phyloP scores from a whole-genome alignment of 2,797 vertebrate species.

The Aratinga solstitialis region DNA sequence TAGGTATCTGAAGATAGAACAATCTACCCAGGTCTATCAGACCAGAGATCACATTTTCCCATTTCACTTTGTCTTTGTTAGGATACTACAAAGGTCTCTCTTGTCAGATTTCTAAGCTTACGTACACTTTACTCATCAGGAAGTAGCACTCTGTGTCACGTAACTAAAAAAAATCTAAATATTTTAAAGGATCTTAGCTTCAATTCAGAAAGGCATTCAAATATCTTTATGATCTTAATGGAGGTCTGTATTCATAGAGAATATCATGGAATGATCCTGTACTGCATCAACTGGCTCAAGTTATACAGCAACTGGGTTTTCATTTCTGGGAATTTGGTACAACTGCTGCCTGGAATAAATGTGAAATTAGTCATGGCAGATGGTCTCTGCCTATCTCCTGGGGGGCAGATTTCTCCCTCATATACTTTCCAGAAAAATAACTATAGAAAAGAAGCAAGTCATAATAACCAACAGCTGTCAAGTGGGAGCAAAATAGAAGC shows the following conservation, averaged over 20 bases:
- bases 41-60: not conserved
- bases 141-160: not conserved
- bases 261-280: not conserved
- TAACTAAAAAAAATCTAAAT: not conserved
- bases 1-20: not conserved
- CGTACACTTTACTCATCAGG: not conserved
- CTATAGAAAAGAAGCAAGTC: not conserved
- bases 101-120: not conserved
- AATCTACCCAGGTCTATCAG: not conserved
- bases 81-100: not conserved
- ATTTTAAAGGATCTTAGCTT: not conserved
- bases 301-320: not conserved
- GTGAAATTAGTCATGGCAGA: constrained; percentile 27
- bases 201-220: not conserved
- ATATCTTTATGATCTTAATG: not conserved
- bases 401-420: not conserved
- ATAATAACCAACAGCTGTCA: not conserved
- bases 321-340: constrained; percentile 6
- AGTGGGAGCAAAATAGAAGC: not conserved
- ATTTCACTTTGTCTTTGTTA: not conserved
- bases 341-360: constrained; percentile 12
- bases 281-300: not conserved
- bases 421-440: not conserved
- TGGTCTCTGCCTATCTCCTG: not conserved
- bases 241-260: not conserved